These are phyloP conservation scores for Danio tinwini DNA, from an alignment of 2,797 vertebrate species.

Conservation along the genomic window DNA sequence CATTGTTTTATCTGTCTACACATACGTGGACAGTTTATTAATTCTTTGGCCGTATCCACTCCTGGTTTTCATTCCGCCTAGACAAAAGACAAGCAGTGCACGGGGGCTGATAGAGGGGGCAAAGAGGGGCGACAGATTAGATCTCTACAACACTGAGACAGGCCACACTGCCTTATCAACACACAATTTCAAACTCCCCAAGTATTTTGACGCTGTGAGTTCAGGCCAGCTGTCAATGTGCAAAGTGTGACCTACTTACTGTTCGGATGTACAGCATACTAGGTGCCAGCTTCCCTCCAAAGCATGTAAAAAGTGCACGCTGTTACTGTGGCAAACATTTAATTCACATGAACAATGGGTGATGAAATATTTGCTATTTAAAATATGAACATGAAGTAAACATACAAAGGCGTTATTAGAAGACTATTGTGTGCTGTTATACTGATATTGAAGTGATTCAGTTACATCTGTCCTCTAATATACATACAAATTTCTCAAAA, in stretches of 20 bases:
- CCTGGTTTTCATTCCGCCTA: not conserved
- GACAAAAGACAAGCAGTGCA: conserved; percentile 43
- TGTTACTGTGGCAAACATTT: not conserved
- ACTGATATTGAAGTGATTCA: not conserved
- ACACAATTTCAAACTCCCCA: conserved; percentile 58
- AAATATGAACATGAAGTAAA: no score
- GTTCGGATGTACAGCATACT: conserved; percentile 23
- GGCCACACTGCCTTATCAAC: conserved; percentile 64
- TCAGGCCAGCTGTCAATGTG: conserved; percentile 4
- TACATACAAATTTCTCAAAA: not conserved
- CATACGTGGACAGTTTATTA: not conserved
- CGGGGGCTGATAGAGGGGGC: not conserved
- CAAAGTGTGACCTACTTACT: conserved; percentile 26
- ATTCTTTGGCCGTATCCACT: not conserved
- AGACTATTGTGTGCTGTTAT: not conserved
- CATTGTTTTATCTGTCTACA: not conserved
- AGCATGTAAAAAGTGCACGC: not conserved
- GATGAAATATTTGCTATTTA: not conserved
- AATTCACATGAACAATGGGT: not conserved
- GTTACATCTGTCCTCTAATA: not conserved
- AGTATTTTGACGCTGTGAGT: conserved; percentile 54
- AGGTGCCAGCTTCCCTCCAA: conserved; percentile 6
- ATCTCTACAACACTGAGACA: conserved; percentile 52
- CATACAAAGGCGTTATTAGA: no score
- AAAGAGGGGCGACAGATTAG: conserved; percentile 41